Percentiles rank a stretch among this genome's conserved stretches.
Conservation (phyloP, 2,888 invertebrate genomes). For the Arctia plantaginis region DNA sequence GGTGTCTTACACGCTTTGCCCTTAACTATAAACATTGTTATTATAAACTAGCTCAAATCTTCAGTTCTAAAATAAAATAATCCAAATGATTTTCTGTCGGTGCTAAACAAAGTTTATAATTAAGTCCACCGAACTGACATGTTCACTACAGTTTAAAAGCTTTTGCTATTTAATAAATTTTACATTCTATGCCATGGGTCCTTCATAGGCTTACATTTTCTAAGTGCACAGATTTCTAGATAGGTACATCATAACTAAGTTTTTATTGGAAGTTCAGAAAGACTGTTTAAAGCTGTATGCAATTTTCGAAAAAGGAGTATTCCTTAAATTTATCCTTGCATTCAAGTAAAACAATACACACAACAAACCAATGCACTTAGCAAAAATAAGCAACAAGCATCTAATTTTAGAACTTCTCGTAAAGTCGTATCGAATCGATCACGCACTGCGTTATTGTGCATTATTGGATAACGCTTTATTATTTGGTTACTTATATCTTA, state of each 20-base stretch:
- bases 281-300: background rate
- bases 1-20: conserved; percentile 31
- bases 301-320: background rate
- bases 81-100: conserved; percentile 18
- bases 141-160: conserved; percentile 18
- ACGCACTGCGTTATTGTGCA: conserved; percentile 5
- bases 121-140: conserved; percentile 36
- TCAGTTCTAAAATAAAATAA: conserved; percentile 19
- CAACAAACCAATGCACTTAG: conserved; percentile 3
- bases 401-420: background rate
- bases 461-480: conserved; percentile 8
- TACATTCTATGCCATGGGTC: conserved; percentile 11
- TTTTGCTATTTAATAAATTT: conserved; percentile 18
- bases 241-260: background rate
- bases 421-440: background rate
- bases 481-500: background rate
- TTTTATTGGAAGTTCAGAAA: background rate
- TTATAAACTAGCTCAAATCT: conserved; percentile 24
- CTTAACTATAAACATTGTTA: conserved; percentile 50
- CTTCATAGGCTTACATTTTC: conserved; percentile 17
- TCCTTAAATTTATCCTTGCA: background rate
- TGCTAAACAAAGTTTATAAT: conserved; percentile 37
- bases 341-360: background rate
- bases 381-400: conserved; percentile 4
- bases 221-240: conserved; percentile 27